A percentile compares a stretch with the other conserved stretches of the same genome.
These are phyloP conservation scores for Deroptyus accipitrinus DNA, from an alignment of 2,113 vertebrate genomes.

Conservation along the genomic window DNA sequence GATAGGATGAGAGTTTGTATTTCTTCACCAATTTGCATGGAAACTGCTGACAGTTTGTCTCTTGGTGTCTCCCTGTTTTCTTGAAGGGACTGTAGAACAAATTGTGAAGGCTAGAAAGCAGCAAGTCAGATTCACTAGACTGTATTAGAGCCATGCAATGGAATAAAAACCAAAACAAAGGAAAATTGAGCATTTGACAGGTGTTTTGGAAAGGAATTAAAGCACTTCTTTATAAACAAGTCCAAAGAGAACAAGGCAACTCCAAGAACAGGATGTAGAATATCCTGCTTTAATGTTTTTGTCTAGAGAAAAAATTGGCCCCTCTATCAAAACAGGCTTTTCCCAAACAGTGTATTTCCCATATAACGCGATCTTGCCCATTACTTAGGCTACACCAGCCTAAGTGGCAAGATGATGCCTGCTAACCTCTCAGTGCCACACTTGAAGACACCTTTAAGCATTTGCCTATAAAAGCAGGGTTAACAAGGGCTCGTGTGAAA, in stretches of 20 bases:
- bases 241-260: background rate
- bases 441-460: background rate
- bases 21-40: background rate
- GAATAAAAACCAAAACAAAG: background rate
- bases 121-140: background rate
- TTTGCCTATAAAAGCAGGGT: background rate
- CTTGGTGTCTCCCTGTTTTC: background rate
- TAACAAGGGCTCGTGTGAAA: background rate
- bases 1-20: background rate
- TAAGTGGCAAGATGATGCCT: background rate
- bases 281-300: background rate
- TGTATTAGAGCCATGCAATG: background rate
- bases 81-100: background rate
- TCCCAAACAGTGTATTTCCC: background rate
- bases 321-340: background rate
- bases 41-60: fast-evolving
- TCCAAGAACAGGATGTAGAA: background rate
- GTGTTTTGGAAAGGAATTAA: background rate
- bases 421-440: background rate
- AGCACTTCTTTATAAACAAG: background rate
- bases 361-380: background rate
- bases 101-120: background rate
- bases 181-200: background rate
- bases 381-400: background rate
- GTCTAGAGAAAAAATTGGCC: background rate